Base-by-base conservation (phyloP, 2,888 invertebrate genomes). In the Polietes domitor region DNA sequence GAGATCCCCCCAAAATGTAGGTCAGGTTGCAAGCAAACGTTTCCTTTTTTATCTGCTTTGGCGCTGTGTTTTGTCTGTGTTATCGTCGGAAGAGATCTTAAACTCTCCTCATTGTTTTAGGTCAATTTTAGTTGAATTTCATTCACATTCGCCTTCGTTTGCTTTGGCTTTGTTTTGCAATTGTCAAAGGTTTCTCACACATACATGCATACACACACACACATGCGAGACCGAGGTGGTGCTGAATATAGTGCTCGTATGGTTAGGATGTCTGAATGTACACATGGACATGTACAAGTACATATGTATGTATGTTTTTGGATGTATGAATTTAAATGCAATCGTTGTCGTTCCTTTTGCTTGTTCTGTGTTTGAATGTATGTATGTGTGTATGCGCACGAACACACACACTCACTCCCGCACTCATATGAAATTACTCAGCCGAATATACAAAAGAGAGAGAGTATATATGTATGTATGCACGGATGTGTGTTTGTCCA, bases 51-150 rank as follows among this genome's bases (percentile, higher is more conserved):
- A 61, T 28, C 61, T 61, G 61, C 28, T 15, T 61, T 17, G 28
- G 28, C n/a, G n/a, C 43, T 37, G 68, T 68, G 37, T 65, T 65
- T 24, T 41, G 65, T 65, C 41, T 41, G 41, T 43, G 19, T 17
- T 68, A 68, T 68, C 68, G n/a, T 68, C 68, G 68, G 68, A 68
- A 68, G 68, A 43, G 68, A 68, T 68, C 68, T 68, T 68, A 68
- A 68, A 68, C 68, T 28, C 10, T 75, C 58, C 61, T 50, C 68
- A 71, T 17, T 53, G 70, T 41, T 43, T 65, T 50, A 72, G 65
- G 65, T 75, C 17, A 50, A 47, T 73, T 47, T 74, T 72, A 71
- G 63, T 32, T 71, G 58, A 28, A 58, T 28, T 32, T 47, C 21
- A 21, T 50, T 12, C 28, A 26, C 4, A 32, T 61, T 61, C 65